Conservation (phyloP, 2,888 invertebrate genomes). For the Cheilosia soror region DNA sequence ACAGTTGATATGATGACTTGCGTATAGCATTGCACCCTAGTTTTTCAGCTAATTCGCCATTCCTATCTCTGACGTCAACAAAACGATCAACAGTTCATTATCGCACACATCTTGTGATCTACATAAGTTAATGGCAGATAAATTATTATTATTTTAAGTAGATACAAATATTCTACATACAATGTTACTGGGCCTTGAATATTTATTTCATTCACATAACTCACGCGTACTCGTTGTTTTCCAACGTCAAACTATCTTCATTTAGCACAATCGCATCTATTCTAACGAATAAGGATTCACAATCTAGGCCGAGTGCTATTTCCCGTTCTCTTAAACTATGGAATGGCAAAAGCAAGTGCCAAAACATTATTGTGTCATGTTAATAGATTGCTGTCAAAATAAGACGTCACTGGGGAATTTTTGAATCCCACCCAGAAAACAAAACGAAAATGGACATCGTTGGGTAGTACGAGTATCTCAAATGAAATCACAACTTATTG, state of each 20-base stretch:
- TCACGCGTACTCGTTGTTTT: constrained; percentile 32
- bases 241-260: constrained; percentile 19
- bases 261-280: not conserved
- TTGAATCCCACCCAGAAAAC: constrained; percentile 9
- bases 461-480: not conserved
- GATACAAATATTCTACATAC: not conserved
- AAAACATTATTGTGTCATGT: constrained; percentile 43
- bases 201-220: constrained; percentile 1
- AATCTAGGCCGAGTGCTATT: not conserved
- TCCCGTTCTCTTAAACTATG: not conserved
- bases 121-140: not conserved
- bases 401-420: constrained; percentile 22
- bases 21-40: too few relatives aligned
- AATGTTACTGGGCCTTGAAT: not conserved
- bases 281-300: constrained; percentile 5
- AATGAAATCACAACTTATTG: constrained; percentile 44
- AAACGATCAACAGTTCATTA: too few relatives aligned
- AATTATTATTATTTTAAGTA: not conserved
- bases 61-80: too few relatives aligned
- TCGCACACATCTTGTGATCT: too few relatives aligned
- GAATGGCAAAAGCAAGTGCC: constrained; percentile 10
- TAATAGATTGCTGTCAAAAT: constrained; percentile 52
- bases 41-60: too few relatives aligned
- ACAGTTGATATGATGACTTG: too few relatives aligned
- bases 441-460: not conserved